Conservation (phyloP, 1,140 invertebrate species). For the Hyposmocoma kahamanoa region DNA sequence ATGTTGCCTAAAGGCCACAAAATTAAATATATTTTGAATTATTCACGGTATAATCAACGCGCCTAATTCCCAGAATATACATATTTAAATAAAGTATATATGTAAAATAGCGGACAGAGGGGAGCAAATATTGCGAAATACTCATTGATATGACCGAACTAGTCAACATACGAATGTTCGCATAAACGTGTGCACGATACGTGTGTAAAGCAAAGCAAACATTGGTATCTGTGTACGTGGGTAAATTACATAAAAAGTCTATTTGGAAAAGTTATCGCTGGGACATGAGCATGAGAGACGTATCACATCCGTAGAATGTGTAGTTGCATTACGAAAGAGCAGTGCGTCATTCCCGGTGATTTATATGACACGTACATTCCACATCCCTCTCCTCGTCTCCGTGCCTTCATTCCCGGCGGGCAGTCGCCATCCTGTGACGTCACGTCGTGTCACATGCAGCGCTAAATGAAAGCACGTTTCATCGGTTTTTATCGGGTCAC, state of each 20-base stretch:
- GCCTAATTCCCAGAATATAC: slow-evolving; percentile 18
- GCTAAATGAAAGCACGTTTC: slow-evolving; percentile 42
- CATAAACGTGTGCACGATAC: slow-evolving; percentile 7
- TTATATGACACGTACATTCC: slow-evolving; percentile 23
- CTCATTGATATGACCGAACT: not conserved
- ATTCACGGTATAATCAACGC: slow-evolving; percentile 30
- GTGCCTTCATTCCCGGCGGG: slow-evolving; percentile 6
- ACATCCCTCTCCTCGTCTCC: slow-evolving; percentile 1
- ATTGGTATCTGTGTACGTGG: not conserved
- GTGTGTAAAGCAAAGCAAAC: slow-evolving; percentile 5
- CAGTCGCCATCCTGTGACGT: slow-evolving; percentile 22
- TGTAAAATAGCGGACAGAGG: slow-evolving; percentile 1
- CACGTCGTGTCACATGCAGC: slow-evolving; percentile 31
- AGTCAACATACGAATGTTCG: slow-evolving; percentile 8
- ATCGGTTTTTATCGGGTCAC: slow-evolving; percentile 30
- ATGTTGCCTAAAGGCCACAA: slow-evolving; percentile 21
- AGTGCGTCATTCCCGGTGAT: slow-evolving; percentile 12
- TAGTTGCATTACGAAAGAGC: slow-evolving; percentile 10
- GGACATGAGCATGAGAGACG: too few species aligned
- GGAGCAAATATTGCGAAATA: not conserved
- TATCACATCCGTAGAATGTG: not conserved
- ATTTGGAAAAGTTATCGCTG: not conserved
- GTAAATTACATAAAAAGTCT: not conserved
- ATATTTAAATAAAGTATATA: slow-evolving; percentile 20
- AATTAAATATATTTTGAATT: slow-evolving; percentile 36